A percentile compares a stretch with the other conserved stretches of the same genome.
Evolutionary conservation across 2,113 vertebrate species (phyloP).

Genomic region (Coracopsis vasa): DNA sequence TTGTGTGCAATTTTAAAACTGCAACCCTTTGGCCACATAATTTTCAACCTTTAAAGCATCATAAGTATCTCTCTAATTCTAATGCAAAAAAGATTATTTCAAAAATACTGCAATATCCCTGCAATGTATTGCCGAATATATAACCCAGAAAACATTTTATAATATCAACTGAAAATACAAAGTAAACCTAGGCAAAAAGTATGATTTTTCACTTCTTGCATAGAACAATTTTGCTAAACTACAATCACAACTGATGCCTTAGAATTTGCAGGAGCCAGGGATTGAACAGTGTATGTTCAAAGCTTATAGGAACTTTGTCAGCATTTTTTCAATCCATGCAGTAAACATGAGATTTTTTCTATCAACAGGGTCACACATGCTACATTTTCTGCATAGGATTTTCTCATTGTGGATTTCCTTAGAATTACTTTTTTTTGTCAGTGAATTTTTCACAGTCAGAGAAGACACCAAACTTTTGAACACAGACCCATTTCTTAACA

Average conservation of each 20-base stretch:
- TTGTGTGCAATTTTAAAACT: not conserved
- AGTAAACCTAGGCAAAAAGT: not conserved
- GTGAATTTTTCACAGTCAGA: not conserved
- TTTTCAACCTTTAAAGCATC: not conserved
- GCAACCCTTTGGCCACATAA: not conserved
- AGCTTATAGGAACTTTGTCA: rapidly evolving
- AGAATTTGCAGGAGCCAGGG: not conserved
- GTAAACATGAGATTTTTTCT: not conserved
- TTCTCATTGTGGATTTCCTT: not conserved
- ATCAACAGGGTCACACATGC: not conserved
- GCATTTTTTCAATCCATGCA: not conserved
- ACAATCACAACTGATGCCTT: not conserved
- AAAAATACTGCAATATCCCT: not conserved
- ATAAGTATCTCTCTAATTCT: not conserved
- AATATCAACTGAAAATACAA: not conserved
- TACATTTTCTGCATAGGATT: rapidly evolving
- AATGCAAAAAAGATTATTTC: not conserved
- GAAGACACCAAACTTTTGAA: not conserved
- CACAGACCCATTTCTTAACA: not conserved
- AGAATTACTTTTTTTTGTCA: not conserved
- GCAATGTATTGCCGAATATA: not conserved
- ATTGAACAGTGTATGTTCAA: rapidly evolving
- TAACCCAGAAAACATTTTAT: not conserved
- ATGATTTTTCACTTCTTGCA: not conserved
- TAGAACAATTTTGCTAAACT: not conserved